phyloP scores from a whole-genome alignment of 2,797 vertebrate genomes.

The Agapornis canus region DNA sequence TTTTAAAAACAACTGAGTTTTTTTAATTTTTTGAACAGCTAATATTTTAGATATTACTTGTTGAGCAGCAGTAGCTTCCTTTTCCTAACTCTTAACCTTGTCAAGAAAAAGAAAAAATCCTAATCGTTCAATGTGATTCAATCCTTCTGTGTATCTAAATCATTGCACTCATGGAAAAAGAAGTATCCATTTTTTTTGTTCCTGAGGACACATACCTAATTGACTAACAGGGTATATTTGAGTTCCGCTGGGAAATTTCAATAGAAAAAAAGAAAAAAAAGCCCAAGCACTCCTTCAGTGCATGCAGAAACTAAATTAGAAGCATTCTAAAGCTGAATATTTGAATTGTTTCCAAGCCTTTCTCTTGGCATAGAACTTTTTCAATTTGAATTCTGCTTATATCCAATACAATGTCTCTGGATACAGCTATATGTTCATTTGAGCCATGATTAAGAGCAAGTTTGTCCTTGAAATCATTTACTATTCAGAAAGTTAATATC shows the following conservation, averaged over 20 bases:
- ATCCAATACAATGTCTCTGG: not conserved
- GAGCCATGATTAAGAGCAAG: not conserved
- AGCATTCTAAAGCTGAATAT: constrained; percentile 27
- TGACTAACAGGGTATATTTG: not conserved
- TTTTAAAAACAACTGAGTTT: not conserved
- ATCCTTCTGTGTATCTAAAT: constrained; percentile 1
- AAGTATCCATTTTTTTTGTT: constrained; percentile 16
- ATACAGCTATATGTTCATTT: not conserved
- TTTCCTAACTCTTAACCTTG: not conserved
- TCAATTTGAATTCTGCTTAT: not conserved
- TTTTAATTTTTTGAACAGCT: not conserved
- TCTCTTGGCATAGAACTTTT: not conserved
- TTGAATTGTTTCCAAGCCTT: constrained; percentile 23
- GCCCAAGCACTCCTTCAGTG: not conserved
- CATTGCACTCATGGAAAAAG: not conserved
- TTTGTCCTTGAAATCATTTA: not conserved
- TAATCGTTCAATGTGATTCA: not conserved
- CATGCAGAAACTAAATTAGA: constrained; percentile 24
- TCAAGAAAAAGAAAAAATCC: not conserved
- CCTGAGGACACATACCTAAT: not conserved
- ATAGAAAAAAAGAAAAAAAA: not conserved
- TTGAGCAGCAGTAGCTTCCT: not conserved
- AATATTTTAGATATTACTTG: not conserved
- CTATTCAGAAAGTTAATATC: not conserved
- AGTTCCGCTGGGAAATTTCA: not conserved